Evolutionary conservation across 2,888 invertebrate species (phyloP), one percentile per base, ranked within the genome.

Genomic region (Macropis europaea): DNA sequence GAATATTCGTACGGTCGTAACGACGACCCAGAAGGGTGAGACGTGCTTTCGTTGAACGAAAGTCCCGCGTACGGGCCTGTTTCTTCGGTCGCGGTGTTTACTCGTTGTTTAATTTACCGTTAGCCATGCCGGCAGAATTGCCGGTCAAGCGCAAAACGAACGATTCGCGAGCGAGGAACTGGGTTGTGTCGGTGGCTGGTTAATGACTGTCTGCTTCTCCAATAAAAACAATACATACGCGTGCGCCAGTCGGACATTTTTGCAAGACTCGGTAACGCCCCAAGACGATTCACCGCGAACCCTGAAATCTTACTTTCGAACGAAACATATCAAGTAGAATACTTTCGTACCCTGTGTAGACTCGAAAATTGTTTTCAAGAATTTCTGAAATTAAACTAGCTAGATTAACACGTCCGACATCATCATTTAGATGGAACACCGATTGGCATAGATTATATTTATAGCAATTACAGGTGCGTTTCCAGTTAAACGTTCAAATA

Each of bases 71-170:
- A 3, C 15, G 17, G 0, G 3, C 9, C 24, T 7, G 36, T 47
- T 38, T 26, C 38, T 4, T 30, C 52, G 30, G 38, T 32, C 32
- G n/a, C 11, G 47, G 24, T 9, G 56, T 63, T 63, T 48, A 57
- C 34, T 52, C 72, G 73, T 61, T 73, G 66, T 67, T n/a, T 57
- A 73, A 72, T 67, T 56, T 61, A 50, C 64, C 67, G 73, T 64
- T 67, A 61, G 28, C 26, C 36, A 22, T 22, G 45, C 36, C 47
- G 38, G 43, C 19, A 66, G 53, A 57, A 66, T 54, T 38, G 59
- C 68, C 50, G 42, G 50, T 15, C 17, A 24, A 15, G 38, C 34
- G 45, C 26, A 45, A 43, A 63, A 42, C 57, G 28, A 36, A 34
- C 56, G 54, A 68, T 45, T 48, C 61, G 56, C 28, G 47, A 54